phyloP scores from a whole-genome alignment of 2,888 invertebrate genomes.

The Xestia xanthographa region DNA sequence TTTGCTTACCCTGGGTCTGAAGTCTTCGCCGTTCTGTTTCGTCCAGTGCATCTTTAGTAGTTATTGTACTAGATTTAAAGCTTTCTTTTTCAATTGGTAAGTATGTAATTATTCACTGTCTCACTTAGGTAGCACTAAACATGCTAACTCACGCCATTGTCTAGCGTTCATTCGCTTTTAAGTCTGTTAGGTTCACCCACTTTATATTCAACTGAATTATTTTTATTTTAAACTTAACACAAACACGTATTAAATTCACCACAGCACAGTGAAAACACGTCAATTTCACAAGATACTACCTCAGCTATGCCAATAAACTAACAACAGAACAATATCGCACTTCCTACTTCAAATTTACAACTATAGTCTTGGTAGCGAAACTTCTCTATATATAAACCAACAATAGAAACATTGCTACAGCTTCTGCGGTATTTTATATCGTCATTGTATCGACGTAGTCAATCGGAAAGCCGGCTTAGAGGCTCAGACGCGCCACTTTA shows the following conservation, averaged over 20 bases:
- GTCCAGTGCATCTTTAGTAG: slow-evolving; percentile 47
- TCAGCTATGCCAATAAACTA: slow-evolving; percentile 40
- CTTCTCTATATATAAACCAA: slow-evolving; percentile 58
- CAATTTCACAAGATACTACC: slow-evolving; percentile 15
- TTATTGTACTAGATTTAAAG: slow-evolving; percentile 10
- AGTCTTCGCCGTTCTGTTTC: slow-evolving; percentile 43
- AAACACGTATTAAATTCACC: slow-evolving; percentile 28
- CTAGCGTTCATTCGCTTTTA: slow-evolving; percentile 5
- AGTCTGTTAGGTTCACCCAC: slow-evolving; percentile 1
- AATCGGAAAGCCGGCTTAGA: slow-evolving; percentile 69
- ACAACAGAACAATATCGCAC: slow-evolving; percentile 52
- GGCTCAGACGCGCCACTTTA: slow-evolving; percentile 64
- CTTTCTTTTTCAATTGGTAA: slow-evolving; percentile 38
- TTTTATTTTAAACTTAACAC: slow-evolving; percentile 9
- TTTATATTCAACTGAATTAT: slow-evolving; percentile 19
- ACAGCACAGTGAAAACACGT: slow-evolving; percentile 38
- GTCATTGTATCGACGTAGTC: slow-evolving; percentile 67
- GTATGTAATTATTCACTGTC: slow-evolving; percentile 7
- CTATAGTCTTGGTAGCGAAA: slow-evolving; percentile 40
- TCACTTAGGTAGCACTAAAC: slow-evolving; percentile 3
- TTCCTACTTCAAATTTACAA: slow-evolving; percentile 62
- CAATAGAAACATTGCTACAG: slow-evolving; percentile 66
- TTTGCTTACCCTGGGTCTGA: slow-evolving; percentile 44
- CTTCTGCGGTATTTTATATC: slow-evolving; percentile 67
- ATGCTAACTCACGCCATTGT: slow-evolving; percentile 18